Evolutionary conservation across 2,113 vertebrate species (phyloP).

Genomic region (Pithys albifrons): DNA sequence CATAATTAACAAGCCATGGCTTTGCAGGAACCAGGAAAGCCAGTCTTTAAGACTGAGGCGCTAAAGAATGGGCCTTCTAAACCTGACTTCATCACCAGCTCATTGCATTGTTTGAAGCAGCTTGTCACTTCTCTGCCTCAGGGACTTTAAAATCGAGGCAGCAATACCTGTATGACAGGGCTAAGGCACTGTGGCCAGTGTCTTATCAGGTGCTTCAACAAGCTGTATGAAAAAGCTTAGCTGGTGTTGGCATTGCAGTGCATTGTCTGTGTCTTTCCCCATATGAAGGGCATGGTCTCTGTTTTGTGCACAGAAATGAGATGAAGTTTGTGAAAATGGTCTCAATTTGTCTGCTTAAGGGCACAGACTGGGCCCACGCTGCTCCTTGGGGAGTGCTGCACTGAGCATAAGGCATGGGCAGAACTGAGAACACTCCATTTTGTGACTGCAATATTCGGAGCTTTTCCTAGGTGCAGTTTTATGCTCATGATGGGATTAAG

Average conservation of each 20-base stretch:
- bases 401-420: background rate
- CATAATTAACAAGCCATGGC: background rate
- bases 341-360: accelerated
- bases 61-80: background rate
- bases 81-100: background rate
- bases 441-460: background rate
- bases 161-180: accelerated
- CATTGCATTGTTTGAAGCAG: background rate
- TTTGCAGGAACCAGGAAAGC: background rate
- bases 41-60: background rate
- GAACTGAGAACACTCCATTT: background rate
- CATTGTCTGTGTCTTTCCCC: accelerated
- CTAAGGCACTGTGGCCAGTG: background rate
- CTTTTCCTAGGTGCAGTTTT: background rate
- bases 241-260: background rate
- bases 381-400: background rate
- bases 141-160: background rate
- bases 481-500: background rate
- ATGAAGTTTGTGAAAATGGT: background rate
- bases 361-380: background rate
- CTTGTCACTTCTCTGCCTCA: background rate
- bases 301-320: background rate
- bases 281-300: background rate
- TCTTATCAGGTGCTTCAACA: background rate
- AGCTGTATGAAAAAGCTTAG: background rate